Base-by-base conservation (phyloP, 92 coral and sea anemone species). In the Bergia sp. region DNA sequence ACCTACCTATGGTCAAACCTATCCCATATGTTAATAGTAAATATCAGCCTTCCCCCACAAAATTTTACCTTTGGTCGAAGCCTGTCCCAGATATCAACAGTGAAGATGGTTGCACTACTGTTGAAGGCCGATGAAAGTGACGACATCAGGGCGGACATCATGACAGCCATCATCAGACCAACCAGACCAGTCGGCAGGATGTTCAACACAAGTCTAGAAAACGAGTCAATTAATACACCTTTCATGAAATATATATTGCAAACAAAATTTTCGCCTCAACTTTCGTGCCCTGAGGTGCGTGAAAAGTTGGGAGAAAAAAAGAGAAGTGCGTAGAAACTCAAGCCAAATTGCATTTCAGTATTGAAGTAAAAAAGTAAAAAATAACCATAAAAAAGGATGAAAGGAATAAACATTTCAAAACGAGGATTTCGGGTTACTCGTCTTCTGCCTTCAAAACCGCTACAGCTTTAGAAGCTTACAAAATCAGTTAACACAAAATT, bases 1-100 rank as follows among this genome's bases (percentile, higher is more conserved):
- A 3, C 76, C 29, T 15, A 90, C 89, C 86, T 78, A 12, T 4
- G 92, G 89, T 77, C 92, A 64, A 20, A 90, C 2, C 83, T 73
- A 21, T 85, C 81, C 92, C 92, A 90, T 71, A 90, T 82, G 53
- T 90, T 89, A 69, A 90, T 82, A n/a, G 92, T 86, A 58, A 86
- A 85, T 67, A 4, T 89, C 85, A 49, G 89, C 87, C 29, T 82
- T 85, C 23, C 92, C 53, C 8, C 8, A 47, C 53, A 29, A 65
- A 65, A 23, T 65, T 73, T 7, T 79, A 90, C 86, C 80, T 77
- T n/a, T 4, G 92, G 92, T 77, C 92, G 57, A n/a, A 89, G 4
- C 16, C 79, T 77, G 37, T 82, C 82, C 91, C 91, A 89, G 38
- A 89, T 78, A 57, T 89, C 91, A 74, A 89, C 83, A 20, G 91